These are phyloP conservation scores for Esox niger DNA, from an alignment of 2,113 vertebrate species.

Conservation along the genomic window DNA sequence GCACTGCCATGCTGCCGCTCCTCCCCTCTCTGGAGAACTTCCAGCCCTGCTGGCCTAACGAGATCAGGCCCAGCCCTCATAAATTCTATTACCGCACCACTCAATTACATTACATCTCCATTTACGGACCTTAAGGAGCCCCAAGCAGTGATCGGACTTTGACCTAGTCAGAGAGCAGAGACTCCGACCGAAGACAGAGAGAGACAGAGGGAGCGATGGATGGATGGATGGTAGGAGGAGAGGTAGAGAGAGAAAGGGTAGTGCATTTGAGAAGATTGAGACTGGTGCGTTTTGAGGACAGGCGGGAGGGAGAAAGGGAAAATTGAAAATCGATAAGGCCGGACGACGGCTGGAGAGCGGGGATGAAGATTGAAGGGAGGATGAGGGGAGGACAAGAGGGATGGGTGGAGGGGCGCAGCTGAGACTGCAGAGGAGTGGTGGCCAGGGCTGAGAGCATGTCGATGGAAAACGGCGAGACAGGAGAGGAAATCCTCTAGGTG, in stretches of 20 bases:
- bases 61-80: constrained; percentile 69
- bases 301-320: constrained; percentile 42
- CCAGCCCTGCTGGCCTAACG: constrained; percentile 58
- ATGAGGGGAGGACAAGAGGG: constrained; percentile 37
- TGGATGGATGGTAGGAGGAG: constrained; percentile 10
- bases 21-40: constrained; percentile 53
- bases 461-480: constrained; percentile 31
- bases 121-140: constrained; percentile 72
- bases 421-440: constrained; percentile 50
- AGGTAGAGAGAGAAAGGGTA: constrained; percentile 22
- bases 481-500: constrained; percentile 33
- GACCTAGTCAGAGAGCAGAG: constrained; percentile 73
- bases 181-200: constrained; percentile 44
- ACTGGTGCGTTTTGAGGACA: background rate
- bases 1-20: constrained; percentile 12
- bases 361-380: constrained; percentile 69
- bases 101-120: constrained; percentile 77
- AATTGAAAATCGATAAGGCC: constrained; percentile 71
- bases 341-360: constrained; percentile 41
- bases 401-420: constrained; percentile 14
- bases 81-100: constrained; percentile 71
- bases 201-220: constrained; percentile 15
- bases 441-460: constrained; percentile 38
- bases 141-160: constrained; percentile 51
- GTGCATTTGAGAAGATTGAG: constrained; percentile 31